phyloP scores from a whole-genome alignment of 2,113 vertebrate genomes.

The Aleadryas rufinucha region DNA sequence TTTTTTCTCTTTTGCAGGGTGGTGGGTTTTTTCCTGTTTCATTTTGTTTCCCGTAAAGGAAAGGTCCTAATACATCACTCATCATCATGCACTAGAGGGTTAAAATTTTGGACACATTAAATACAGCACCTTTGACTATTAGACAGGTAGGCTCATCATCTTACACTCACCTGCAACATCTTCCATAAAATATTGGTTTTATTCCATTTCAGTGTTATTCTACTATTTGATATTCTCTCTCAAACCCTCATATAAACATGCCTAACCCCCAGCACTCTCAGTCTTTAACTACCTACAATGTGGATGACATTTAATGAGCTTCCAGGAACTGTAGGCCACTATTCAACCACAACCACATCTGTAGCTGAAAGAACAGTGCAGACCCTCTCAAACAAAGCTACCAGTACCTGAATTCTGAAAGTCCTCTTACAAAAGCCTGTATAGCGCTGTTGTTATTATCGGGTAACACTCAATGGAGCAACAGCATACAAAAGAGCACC shows the following conservation, averaged over 20 bases:
- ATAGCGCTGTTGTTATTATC: not conserved
- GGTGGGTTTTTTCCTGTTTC: not conserved
- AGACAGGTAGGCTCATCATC: not conserved
- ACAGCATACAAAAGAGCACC: not conserved
- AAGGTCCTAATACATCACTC: not conserved
- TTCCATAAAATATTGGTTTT: not conserved
- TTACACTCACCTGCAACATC: not conserved
- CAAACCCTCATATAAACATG: not conserved
- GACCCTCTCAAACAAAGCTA: not conserved
- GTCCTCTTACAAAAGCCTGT: not conserved
- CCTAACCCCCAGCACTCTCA: not conserved
- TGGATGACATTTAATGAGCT: not conserved
- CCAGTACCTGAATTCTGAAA: not conserved
- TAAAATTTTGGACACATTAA: not conserved
- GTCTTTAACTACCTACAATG: not conserved
- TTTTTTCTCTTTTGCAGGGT: not conserved
- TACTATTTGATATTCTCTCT: not conserved
- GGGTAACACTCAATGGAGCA: not conserved
- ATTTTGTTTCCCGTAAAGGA: not conserved
- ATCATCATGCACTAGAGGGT: not conserved
- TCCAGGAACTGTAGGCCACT: not conserved
- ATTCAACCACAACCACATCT: not conserved
- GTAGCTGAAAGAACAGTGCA: not conserved
- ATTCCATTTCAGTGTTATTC: not conserved
- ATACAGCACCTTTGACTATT: not conserved